Conservation (phyloP, 2,113 vertebrate genomes). For the Bettongia penicillata region DNA sequence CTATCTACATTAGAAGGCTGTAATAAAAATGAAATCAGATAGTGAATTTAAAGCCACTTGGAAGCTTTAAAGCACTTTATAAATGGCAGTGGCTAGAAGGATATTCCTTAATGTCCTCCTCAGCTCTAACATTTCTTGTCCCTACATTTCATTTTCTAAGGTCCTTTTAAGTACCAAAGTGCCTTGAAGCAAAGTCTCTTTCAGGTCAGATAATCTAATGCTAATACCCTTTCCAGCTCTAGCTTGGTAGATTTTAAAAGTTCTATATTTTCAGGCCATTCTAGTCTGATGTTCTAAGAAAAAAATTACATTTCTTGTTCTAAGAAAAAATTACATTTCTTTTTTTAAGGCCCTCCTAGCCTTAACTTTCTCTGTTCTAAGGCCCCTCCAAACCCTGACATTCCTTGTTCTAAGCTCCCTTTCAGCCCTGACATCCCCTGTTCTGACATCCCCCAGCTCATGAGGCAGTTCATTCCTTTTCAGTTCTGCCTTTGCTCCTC, state of each 20-base stretch:
- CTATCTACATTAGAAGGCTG: background rate
- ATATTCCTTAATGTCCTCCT: background rate
- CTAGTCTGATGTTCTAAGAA: background rate
- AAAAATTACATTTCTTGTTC: background rate
- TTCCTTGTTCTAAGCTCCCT: background rate
- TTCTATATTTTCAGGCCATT: background rate
- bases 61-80: background rate
- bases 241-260: background rate
- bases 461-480: too few relatives aligned
- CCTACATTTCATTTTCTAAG: background rate
- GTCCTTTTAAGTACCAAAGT: background rate
- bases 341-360: background rate
- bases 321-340: background rate
- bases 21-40: background rate
- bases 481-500: background rate
- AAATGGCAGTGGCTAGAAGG: background rate
- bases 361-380: background rate
- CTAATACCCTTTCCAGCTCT: background rate
- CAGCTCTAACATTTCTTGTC: background rate
- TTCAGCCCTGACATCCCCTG: background rate
- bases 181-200: too few relatives aligned
- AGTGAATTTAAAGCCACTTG: background rate
- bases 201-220: too few relatives aligned
- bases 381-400: background rate
- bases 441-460: background rate